A percentile compares a stretch with the other conserved stretches of the same genome.
Conservation (phyloP, 1,140 invertebrate species). For the Megalonaias nervosa region DNA sequence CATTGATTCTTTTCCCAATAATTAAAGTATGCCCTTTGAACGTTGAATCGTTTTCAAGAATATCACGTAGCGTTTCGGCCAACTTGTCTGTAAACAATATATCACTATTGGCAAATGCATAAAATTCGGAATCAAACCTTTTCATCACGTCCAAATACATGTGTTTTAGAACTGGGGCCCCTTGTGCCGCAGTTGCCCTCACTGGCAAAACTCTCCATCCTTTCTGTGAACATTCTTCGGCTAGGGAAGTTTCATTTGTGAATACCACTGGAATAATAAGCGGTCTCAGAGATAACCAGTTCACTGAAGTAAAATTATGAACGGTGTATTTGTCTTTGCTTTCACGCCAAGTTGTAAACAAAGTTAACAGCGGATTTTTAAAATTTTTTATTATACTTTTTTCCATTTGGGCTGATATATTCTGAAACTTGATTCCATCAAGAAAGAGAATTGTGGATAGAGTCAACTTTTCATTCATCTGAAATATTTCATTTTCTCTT, state of each 20-base stretch:
- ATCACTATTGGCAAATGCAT: constrained; percentile 48
- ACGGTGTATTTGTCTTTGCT: constrained; percentile 34
- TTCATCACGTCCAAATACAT: constrained; percentile 46
- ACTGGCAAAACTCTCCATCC: constrained; percentile 39
- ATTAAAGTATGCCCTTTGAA: constrained; percentile 27
- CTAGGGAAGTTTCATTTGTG: constrained; percentile 30
- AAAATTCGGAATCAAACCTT: constrained; percentile 39
- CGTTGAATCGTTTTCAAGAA: neutral
- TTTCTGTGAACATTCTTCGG: constrained; percentile 12
- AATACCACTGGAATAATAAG: constrained; percentile 42
- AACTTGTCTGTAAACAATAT: constrained; percentile 44
- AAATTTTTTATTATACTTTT: neutral
- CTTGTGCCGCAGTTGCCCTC: constrained; percentile 21
- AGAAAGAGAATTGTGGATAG: too few relatives aligned
- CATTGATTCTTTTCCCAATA: constrained; percentile 42
- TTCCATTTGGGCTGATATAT: too few relatives aligned
- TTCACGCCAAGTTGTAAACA: constrained; percentile 41
- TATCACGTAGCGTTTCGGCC: constrained; percentile 27
- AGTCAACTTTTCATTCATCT: too few relatives aligned
- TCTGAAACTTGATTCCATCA: too few relatives aligned
- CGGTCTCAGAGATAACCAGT: constrained; percentile 43
- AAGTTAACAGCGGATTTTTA: constrained; percentile 27
- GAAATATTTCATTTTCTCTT: too few relatives aligned
- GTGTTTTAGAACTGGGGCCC: constrained; percentile 45
- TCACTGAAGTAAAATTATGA: constrained; percentile 42